Percentiles rank a stretch among this genome's conserved stretches.
These are phyloP conservation scores for Sinella curviseta DNA, from an alignment of 1,140 invertebrate genomes.

Conservation along the genomic window DNA sequence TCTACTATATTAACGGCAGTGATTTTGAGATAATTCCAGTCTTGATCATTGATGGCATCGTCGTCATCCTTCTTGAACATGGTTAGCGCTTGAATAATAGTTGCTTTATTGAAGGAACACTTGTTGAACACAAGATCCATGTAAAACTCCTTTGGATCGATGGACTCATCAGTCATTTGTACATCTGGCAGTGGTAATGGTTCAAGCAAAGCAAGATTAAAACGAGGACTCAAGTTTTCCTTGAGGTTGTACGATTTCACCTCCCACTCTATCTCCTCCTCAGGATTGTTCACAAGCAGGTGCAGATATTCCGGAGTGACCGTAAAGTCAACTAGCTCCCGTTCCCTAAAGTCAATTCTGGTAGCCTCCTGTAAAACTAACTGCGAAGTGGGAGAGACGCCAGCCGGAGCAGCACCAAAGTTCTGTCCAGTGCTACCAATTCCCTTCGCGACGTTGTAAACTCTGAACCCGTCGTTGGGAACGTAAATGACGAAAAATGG, in stretches of 20 bases:
- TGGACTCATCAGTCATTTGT: background rate
- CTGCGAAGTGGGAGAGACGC: background rate
- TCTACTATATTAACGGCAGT: slow-evolving; percentile 44
- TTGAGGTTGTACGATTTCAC: slow-evolving; percentile 45
- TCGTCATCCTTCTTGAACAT: slow-evolving; percentile 41
- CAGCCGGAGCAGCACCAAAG: background rate
- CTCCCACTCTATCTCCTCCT: slow-evolving; percentile 48
- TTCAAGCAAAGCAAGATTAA: slow-evolving; percentile 47
- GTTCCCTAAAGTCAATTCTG: slow-evolving; percentile 40
- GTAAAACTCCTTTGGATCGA: slow-evolving; percentile 46
- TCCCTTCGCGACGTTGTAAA: slow-evolving; percentile 27
- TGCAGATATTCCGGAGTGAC: slow-evolving; percentile 41
- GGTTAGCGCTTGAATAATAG: slow-evolving; percentile 44
- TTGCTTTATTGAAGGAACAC: slow-evolving; percentile 38
- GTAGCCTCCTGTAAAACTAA: background rate
- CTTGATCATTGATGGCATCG: background rate
- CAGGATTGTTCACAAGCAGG: slow-evolving; percentile 42
- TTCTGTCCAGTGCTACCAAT: background rate
- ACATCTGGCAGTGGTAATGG: slow-evolving; percentile 40
- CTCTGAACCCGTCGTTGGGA: slow-evolving; percentile 42
- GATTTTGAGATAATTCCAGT: slow-evolving; percentile 42
- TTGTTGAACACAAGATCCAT: slow-evolving; percentile 48
- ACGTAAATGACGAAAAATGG: slow-evolving; percentile 43
- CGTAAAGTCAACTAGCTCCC: slow-evolving; percentile 44
- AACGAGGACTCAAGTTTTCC: slow-evolving; percentile 35